These are phyloP conservation scores for Druceiella hillmani DNA, from an alignment of 2,888 invertebrate species.

Conservation along the genomic window DNA sequence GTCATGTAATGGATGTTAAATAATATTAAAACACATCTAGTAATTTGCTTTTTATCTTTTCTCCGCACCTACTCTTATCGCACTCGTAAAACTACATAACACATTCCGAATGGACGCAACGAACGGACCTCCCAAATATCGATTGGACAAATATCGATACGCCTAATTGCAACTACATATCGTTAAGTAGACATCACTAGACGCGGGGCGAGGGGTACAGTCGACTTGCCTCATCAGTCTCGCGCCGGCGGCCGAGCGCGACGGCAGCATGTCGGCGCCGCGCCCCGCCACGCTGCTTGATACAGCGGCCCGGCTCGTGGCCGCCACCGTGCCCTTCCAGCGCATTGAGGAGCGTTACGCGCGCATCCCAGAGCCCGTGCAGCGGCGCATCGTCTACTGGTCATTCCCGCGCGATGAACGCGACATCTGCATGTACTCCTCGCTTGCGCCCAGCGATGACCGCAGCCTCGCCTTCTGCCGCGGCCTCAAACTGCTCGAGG, in stretches of 20 bases:
- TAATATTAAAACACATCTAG: no score
- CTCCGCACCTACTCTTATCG: no score
- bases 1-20: no score
- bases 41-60: no score
- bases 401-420: conserved; percentile 83
- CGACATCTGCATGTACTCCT: conserved; percentile 88
- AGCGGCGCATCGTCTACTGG: conserved; percentile 83
- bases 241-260: conserved; percentile 51
- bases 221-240: conserved; percentile 33
- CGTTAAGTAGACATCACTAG: no score
- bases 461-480: conserved; percentile 82
- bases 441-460: conserved; percentile 65
- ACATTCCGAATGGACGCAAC: no score
- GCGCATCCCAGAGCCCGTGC: conserved; percentile 84
- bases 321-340: conserved; percentile 80
- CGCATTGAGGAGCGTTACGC: conserved; percentile 82
- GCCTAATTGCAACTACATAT: no score
- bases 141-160: no score
- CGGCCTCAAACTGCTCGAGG: conserved; percentile 77
- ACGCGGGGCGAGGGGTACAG: no score
- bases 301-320: conserved; percentile 78
- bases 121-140: no score
- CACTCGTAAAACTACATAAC: no score
- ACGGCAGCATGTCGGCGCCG: conserved; percentile 48
- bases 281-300: conserved; percentile 73